These are phyloP conservation scores for Alligator mississippiensis DNA, from an alignment of 2,113 vertebrate genomes.

Conservation along the genomic window DNA sequence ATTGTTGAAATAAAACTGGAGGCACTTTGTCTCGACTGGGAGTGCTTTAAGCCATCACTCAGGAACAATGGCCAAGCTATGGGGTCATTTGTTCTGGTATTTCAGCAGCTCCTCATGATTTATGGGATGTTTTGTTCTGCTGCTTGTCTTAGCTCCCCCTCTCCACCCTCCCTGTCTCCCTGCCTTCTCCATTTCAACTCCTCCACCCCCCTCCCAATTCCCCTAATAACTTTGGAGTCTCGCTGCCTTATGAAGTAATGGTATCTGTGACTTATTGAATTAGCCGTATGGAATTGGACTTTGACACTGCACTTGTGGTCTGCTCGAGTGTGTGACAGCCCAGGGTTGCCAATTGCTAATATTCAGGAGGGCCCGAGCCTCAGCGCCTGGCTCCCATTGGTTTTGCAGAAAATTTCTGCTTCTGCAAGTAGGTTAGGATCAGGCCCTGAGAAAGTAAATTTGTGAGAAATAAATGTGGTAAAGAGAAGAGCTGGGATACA, in stretches of 20 bases:
- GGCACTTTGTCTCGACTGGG: slow-evolving; percentile 60
- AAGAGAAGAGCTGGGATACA: neutral
- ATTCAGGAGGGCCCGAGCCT: neutral
- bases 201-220: slow-evolving; percentile 64
- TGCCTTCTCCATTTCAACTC: slow-evolving; percentile 67
- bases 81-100: slow-evolving; percentile 77
- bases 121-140: slow-evolving; percentile 78
- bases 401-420: fast-evolving
- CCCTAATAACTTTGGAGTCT: slow-evolving; percentile 75
- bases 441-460: neutral
- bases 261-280: slow-evolving; percentile 71
- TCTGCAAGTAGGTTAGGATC: neutral
- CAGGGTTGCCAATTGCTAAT: neutral
- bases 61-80: slow-evolving; percentile 73
- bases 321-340: neutral
- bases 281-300: slow-evolving; percentile 35
- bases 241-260: slow-evolving; percentile 68
- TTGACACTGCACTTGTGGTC: neutral
- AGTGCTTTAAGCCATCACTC: slow-evolving; percentile 48
- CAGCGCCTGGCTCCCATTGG: fast-evolving
- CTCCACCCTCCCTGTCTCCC: slow-evolving; percentile 64
- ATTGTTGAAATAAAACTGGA: slow-evolving; percentile 11
- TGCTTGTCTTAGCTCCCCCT: slow-evolving; percentile 71
- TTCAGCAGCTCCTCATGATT: slow-evolving; percentile 76
- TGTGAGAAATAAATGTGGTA: fast-evolving